Evolutionary conservation across 2,797 vertebrate species (phyloP).

Genomic region (Melanotaenia nigrans): DNA sequence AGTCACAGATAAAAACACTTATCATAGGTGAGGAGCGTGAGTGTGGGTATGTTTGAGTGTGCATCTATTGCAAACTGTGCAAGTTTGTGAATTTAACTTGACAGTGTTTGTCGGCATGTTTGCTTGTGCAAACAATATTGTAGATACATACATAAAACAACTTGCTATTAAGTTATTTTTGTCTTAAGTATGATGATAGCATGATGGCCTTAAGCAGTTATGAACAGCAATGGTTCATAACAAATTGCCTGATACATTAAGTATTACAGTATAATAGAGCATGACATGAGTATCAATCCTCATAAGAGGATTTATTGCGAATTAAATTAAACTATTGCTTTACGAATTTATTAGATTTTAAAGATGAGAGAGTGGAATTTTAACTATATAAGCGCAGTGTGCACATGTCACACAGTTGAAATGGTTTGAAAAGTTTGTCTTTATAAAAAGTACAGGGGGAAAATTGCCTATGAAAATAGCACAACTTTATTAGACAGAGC

Average conservation of each 20-base stretch:
- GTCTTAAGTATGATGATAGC: too few relatives aligned
- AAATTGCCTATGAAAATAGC: not conserved
- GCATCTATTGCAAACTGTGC: not conserved
- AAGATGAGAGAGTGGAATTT: not conserved
- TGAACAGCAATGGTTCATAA: not conserved
- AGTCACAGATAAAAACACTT: slow-evolving; percentile 67
- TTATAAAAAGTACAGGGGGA: not conserved
- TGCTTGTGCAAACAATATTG: not conserved
- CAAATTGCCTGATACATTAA: not conserved
- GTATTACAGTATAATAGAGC: not conserved
- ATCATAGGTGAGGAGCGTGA: slow-evolving; percentile 42
- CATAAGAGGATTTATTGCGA: not conserved
- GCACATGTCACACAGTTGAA: not conserved
- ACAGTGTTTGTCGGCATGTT: not conserved
- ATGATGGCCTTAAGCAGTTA: not conserved
- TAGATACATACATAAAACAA: not conserved
- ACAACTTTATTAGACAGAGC: not conserved
- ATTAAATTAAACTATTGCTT: slow-evolving; percentile 1
- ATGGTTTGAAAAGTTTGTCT: not conserved
- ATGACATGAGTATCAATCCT: not conserved
- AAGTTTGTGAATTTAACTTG: not conserved
- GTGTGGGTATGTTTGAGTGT: not conserved
- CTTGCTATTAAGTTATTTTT: not conserved
- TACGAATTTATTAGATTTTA: not conserved
- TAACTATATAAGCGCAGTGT: not conserved